A percentile compares a stretch with the other conserved stretches of the same genome.
Conservation (phyloP, 2,113 vertebrate species). For the Pterocles orientalis region DNA sequence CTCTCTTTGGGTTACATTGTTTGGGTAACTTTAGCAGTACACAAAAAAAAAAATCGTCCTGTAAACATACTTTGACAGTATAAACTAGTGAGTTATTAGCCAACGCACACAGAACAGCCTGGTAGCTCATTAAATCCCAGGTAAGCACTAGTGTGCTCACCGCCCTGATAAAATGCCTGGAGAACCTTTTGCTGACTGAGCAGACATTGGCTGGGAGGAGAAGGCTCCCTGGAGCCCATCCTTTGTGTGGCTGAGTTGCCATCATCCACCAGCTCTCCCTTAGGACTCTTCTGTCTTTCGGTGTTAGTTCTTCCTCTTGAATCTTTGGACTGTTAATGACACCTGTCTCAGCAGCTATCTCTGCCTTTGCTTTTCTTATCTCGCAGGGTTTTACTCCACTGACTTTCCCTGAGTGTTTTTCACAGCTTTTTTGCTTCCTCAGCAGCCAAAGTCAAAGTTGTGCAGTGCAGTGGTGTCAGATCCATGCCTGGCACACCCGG, state of each 20-base stretch:
- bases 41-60: neutral
- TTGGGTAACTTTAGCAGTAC: neutral
- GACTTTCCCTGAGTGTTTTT: neutral
- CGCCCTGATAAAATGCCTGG: neutral
- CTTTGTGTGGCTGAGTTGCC: neutral
- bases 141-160: neutral
- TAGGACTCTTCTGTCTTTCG: neutral
- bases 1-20: neutral
- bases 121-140: neutral
- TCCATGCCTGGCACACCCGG: neutral
- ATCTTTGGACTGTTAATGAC: slow-evolving; percentile 12
- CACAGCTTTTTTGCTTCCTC: neutral
- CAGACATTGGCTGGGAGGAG: neutral
- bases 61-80: neutral
- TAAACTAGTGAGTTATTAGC: neutral
- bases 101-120: neutral
- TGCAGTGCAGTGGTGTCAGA: neutral
- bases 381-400: neutral
- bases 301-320: neutral
- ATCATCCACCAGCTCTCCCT: neutral
- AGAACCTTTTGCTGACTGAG: neutral
- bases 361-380: slow-evolving; percentile 24
- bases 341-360: neutral
- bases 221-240: neutral
- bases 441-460: neutral